A percentile compares a stretch with the other conserved stretches of the same genome.
Evolutionary conservation across 1,140 invertebrate species (phyloP).

Genomic region (Doryteuthis pealeii): DNA sequence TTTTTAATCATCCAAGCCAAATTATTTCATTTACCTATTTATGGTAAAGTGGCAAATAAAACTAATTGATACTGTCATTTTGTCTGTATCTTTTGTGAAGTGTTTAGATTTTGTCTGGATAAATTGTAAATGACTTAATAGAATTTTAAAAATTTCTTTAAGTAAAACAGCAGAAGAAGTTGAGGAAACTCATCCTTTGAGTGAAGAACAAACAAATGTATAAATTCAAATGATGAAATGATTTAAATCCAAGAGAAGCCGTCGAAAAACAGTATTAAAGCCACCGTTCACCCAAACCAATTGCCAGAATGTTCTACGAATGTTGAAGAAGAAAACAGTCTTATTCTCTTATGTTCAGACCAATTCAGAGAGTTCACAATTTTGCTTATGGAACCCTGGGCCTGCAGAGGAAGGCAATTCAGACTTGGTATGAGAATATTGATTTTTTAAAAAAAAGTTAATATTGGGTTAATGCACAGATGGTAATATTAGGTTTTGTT

Average conservation of each 20-base stretch:
- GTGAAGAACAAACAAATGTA: not conserved
- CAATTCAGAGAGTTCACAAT: not conserved
- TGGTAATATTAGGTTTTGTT: too few species aligned
- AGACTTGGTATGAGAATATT: not conserved
- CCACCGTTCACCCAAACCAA: not conserved
- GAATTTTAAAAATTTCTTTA: too few species aligned
- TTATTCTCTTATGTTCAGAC: slow-evolving; percentile 3
- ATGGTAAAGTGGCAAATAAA: too few species aligned
- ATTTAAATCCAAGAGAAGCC: not conserved
- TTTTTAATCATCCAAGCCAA: too few species aligned
- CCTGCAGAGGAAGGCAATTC: not conserved
- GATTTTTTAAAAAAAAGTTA: too few species aligned
- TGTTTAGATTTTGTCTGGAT: too few species aligned
- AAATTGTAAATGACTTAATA: too few species aligned
- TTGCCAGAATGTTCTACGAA: not conserved
- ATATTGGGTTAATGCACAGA: too few species aligned
- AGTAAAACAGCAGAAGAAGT: not conserved
- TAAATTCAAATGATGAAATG: not conserved
- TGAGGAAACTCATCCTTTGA: not conserved
- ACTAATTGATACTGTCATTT: too few species aligned
- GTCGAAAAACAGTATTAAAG: not conserved
- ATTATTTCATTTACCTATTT: too few species aligned
- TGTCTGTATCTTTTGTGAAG: too few species aligned
- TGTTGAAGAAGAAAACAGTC: not conserved
- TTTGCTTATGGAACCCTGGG: not conserved